phyloP scores from a whole-genome alignment of 2,888 invertebrate genomes.

The Andrena dorsata region DNA sequence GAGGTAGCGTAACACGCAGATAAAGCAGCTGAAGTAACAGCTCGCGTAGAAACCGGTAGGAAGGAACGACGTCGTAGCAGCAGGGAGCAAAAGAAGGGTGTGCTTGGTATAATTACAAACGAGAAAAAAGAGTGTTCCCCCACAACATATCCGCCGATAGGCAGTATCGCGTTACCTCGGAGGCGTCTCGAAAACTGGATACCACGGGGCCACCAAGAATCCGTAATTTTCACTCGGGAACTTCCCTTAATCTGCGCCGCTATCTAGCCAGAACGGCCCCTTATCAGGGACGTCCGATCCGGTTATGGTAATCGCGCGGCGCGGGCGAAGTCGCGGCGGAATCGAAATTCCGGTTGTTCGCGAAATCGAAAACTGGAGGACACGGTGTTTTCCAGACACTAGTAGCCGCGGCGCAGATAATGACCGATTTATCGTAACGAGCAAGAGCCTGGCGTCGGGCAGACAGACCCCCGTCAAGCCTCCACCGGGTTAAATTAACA shows the following conservation, averaged over 20 bases:
- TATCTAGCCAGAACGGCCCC: slow-evolving; percentile 40
- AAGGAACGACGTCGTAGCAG: no score
- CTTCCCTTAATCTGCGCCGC: slow-evolving; percentile 48
- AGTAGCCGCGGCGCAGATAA: slow-evolving; percentile 69
- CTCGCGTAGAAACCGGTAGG: no score
- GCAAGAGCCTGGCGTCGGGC: slow-evolving; percentile 78
- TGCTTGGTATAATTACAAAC: no score
- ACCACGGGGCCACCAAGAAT: slow-evolving; percentile 31
- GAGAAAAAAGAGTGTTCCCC: neutral
- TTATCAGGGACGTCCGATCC: slow-evolving; percentile 54
- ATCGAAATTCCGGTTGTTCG: slow-evolving; percentile 7
- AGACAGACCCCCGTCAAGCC: slow-evolving; percentile 82
- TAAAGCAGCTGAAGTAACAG: no score
- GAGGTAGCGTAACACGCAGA: no score
- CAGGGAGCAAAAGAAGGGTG: no score
- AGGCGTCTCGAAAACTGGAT: slow-evolving; percentile 32
- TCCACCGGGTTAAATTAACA: slow-evolving; percentile 83
- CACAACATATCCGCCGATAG: neutral
- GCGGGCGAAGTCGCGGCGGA: slow-evolving; percentile 22
- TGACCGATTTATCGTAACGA: slow-evolving; percentile 82
- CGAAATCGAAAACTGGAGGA: slow-evolving; percentile 1
- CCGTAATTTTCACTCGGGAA: slow-evolving; percentile 58
- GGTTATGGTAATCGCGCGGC: slow-evolving; percentile 50
- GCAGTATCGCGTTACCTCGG: slow-evolving; percentile 16
- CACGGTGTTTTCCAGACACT: slow-evolving; percentile 30